Evolutionary conservation across 2,888 invertebrate species (phyloP).

Genomic region (Cremastinae sp.): DNA sequence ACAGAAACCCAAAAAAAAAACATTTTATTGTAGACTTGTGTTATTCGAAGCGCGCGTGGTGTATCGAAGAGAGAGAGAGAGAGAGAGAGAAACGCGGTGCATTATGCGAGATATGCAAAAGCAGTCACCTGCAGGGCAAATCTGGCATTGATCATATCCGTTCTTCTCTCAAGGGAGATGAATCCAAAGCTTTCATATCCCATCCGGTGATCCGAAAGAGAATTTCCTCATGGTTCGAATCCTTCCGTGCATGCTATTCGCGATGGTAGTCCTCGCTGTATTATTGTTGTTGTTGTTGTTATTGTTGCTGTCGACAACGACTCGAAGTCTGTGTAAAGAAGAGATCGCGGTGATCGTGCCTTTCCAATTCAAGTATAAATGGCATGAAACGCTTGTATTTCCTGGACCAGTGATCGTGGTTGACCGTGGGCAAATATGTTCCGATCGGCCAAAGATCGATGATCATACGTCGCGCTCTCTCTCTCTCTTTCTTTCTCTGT

Average conservation of each 20-base stretch:
- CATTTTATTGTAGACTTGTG: too few relatives aligned
- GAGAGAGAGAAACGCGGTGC: slow-evolving; percentile 56
- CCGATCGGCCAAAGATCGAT: slow-evolving; percentile 49
- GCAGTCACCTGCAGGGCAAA: slow-evolving; percentile 60
- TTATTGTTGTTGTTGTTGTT: slow-evolving; percentile 25
- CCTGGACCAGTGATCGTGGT: slow-evolving; percentile 55
- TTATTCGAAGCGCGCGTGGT: too few relatives aligned
- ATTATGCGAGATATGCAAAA: slow-evolving; percentile 60
- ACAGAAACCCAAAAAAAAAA: too few relatives aligned
- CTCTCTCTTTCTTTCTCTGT: too few relatives aligned
- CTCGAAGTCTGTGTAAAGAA: background rate
- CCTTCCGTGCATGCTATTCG: slow-evolving; percentile 20
- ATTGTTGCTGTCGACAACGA: slow-evolving; percentile 18
- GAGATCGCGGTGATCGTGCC: slow-evolving; percentile 59
- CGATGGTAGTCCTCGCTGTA: slow-evolving; percentile 7
- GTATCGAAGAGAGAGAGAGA: slow-evolving; percentile 26
- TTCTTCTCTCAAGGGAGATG: slow-evolving; percentile 2
- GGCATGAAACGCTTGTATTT: slow-evolving; percentile 59
- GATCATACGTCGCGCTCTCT: too few relatives aligned
- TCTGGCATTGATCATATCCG: slow-evolving; percentile 59
- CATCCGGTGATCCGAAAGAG: slow-evolving; percentile 35
- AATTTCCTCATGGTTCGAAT: background rate
- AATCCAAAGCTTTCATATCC: slow-evolving; percentile 35
- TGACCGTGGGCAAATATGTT: slow-evolving; percentile 48
- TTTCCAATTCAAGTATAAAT: slow-evolving; percentile 63